Conservation (phyloP, 2,797 vertebrate species). For the Sebastes goodei region DNA sequence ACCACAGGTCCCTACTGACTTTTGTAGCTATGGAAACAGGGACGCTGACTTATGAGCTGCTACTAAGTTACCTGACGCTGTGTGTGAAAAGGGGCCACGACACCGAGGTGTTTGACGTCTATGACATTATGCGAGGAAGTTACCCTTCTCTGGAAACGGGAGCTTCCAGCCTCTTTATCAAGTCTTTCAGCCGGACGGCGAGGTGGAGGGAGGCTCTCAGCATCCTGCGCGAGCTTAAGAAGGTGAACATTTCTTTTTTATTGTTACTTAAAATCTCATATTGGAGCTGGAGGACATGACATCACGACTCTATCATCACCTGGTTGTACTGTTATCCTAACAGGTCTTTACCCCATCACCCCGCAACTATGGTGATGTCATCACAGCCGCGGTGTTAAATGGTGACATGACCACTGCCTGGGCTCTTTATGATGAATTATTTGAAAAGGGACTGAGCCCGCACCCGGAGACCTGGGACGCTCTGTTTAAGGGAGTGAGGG, state of each 20-base stretch:
- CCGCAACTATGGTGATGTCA: slow-evolving; percentile 85
- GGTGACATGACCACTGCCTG: slow-evolving; percentile 82
- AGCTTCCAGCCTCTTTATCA: slow-evolving; percentile 88
- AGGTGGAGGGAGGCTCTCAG: slow-evolving; percentile 86
- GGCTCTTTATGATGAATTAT: slow-evolving; percentile 86
- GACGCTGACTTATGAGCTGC: slow-evolving; percentile 84
- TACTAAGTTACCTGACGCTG: slow-evolving; percentile 88
- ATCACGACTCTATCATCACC: neutral
- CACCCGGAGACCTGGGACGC: slow-evolving; percentile 82
- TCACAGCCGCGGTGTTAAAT: slow-evolving; percentile 84
- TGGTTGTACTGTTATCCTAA: neutral
- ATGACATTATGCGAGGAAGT: slow-evolving; percentile 88
- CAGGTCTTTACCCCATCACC: slow-evolving; percentile 80
- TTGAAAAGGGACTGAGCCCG: slow-evolving; percentile 80
- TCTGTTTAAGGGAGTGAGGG: slow-evolving; percentile 82
- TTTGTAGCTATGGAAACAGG: slow-evolving; percentile 85
- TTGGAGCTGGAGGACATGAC: neutral
- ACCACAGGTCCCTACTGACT: slow-evolving; percentile 85
- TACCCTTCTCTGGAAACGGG: slow-evolving; percentile 87
- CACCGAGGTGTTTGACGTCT: slow-evolving; percentile 87
- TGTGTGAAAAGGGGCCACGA: slow-evolving; percentile 85
- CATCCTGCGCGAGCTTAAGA: slow-evolving; percentile 86
- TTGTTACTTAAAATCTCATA: neutral
- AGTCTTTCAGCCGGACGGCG: slow-evolving; percentile 84
- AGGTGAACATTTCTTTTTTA: slow-evolving; percentile 37